These are phyloP conservation scores for Gallinago stenura DNA, from an alignment of 2,797 vertebrate species.

Conservation along the genomic window DNA sequence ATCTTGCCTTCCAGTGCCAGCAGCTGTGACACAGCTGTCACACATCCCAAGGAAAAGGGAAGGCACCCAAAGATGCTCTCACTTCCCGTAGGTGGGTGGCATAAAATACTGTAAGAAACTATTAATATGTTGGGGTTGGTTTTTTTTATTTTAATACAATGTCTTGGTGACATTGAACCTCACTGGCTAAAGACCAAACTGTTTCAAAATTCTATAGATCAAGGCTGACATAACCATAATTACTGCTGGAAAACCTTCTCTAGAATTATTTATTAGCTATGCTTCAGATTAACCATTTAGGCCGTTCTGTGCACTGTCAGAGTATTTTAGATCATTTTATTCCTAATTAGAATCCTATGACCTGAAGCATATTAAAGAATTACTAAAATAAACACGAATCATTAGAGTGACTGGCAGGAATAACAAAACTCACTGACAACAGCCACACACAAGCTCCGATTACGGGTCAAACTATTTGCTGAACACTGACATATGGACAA, in stretches of 20 bases:
- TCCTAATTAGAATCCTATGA: background rate
- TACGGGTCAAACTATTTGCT: background rate
- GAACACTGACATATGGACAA: background rate
- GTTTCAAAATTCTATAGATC: background rate
- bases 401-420: background rate
- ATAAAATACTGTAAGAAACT: background rate
- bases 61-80: background rate
- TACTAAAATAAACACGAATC: background rate
- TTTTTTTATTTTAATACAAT: background rate
- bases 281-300: background rate
- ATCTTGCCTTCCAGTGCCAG: slow-evolving; percentile 60
- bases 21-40: slow-evolving; percentile 3
- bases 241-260: background rate
- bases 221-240: background rate
- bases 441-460: background rate
- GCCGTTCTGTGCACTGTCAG: background rate
- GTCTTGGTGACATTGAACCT: background rate
- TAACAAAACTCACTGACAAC: background rate
- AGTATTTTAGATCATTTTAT: background rate
- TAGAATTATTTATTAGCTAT: background rate
- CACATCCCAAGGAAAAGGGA: slow-evolving; percentile 21
- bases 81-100: background rate
- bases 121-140: too few relatives aligned
- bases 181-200: background rate
- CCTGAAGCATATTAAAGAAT: background rate